phyloP scores from a whole-genome alignment of 1,140 invertebrate genomes.

The Homalodisca vitripennis region DNA sequence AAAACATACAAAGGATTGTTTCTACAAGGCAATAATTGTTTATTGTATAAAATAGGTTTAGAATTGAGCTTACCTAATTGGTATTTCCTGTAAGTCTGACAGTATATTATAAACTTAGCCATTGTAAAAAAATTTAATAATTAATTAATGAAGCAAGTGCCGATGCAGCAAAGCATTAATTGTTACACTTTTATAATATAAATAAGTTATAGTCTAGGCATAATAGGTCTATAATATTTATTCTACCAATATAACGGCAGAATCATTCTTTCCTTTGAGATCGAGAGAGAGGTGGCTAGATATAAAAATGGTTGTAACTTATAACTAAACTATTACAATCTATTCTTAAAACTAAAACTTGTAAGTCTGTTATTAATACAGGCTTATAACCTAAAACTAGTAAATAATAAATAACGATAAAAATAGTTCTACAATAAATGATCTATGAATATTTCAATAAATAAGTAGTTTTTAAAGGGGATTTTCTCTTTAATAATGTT shows the following conservation, averaged over 20 bases:
- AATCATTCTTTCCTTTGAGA: conserved; percentile 6
- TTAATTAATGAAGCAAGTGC: too few relatives aligned
- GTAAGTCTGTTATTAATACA: not conserved
- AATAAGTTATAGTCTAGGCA: conserved; percentile 13
- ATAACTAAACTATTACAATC: not conserved
- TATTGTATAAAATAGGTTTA: conserved; percentile 14
- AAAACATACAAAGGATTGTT: conserved; percentile 10
- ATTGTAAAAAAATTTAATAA: not conserved
- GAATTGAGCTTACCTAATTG: conserved; percentile 5
- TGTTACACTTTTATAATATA: conserved; percentile 3
- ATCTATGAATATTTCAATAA: not conserved
- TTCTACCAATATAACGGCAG: not conserved
- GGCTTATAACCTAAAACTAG: not conserved
- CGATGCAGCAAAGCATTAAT: not conserved
- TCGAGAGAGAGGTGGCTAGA: conserved; percentile 11
- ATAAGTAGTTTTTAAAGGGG: not conserved
- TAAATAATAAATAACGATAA: not conserved
- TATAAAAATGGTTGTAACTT: not conserved
- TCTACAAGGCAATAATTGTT: conserved; percentile 16
- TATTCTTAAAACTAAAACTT: conserved; percentile 8
- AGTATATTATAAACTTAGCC: not conserved
- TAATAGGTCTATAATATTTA: conserved; percentile 6
- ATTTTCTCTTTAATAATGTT: not conserved
- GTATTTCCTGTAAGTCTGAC: not conserved
- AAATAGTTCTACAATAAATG: not conserved